Evolutionary conservation across 2,797 vertebrate species (phyloP).

Genomic region (Cossypha polioptera): DNA sequence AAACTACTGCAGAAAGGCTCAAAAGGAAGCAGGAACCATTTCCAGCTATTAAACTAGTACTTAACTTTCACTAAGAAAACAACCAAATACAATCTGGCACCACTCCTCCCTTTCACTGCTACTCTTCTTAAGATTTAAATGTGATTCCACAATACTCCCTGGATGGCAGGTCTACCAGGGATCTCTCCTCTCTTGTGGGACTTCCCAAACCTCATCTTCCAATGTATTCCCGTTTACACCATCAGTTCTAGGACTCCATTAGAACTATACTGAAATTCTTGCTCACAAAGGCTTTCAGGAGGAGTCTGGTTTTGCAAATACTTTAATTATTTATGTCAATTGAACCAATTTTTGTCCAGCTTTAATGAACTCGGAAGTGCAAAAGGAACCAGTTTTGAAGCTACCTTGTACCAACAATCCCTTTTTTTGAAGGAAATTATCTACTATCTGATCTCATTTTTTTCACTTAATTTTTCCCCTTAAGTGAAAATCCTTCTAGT

Average conservation of each 20-base stretch:
- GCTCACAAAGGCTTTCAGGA: background rate
- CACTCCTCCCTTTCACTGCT: background rate
- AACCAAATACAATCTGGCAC: background rate
- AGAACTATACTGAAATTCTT: background rate
- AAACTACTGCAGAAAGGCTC: background rate
- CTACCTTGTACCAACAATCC: background rate
- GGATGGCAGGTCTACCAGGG: background rate
- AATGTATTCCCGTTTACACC: background rate
- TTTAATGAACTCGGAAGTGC: background rate
- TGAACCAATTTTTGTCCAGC: background rate
- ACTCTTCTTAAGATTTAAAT: background rate
- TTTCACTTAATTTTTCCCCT: background rate
- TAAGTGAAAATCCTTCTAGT: background rate
- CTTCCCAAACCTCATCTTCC: background rate
- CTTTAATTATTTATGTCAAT: background rate
- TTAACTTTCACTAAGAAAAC: background rate
- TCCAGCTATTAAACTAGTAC: background rate
- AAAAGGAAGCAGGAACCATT: background rate
- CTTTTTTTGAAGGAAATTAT: background rate
- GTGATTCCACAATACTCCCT: background rate
- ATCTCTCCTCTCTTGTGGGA: background rate
- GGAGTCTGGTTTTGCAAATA: background rate
- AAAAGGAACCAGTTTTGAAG: background rate
- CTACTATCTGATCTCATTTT: background rate
- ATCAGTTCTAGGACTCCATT: background rate